phyloP scores from a whole-genome alignment of 2,888 invertebrate species.

The Antheraea yamamai region DNA sequence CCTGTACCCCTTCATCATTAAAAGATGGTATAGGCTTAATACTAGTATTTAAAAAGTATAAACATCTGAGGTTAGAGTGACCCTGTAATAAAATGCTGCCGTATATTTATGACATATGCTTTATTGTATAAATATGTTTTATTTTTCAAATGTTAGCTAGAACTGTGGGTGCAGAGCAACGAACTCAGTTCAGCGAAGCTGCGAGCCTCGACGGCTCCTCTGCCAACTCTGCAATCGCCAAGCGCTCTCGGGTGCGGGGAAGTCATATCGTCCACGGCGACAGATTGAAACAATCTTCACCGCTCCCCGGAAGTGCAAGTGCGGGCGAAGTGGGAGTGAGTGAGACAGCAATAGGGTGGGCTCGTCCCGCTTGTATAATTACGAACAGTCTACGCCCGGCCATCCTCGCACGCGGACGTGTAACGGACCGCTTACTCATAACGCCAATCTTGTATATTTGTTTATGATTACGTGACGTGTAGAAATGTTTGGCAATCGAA shows the following conservation, averaged over 20 bases:
- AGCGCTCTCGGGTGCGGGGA: constrained; percentile 64
- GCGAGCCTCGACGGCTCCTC: constrained; percentile 48
- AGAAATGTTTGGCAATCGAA: neutral
- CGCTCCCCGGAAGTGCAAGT: constrained; percentile 54
- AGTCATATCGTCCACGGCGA: constrained; percentile 45
- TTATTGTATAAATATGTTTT: constrained; percentile 1
- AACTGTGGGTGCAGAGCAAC: constrained; percentile 78
- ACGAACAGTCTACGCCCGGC: constrained; percentile 33
- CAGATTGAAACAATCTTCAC: constrained; percentile 56
- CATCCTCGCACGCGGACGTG: constrained; percentile 40
- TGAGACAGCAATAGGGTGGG: constrained; percentile 46
- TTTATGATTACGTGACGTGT: constrained; percentile 17
- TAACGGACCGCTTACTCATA: constrained; percentile 26
- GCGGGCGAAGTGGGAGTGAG: constrained; percentile 38
- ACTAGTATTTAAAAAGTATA: neutral
- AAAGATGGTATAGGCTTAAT: neutral
- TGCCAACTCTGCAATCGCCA: constrained; percentile 43
- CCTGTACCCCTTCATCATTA: too few species aligned
- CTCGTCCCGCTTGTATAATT: constrained; percentile 49
- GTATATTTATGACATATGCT: too few species aligned
- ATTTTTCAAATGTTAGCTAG: constrained; percentile 59
- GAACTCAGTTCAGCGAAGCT: constrained; percentile 75
- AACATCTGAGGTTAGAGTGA: too few species aligned
- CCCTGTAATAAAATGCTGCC: too few species aligned
- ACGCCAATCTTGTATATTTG: constrained; percentile 16